These are phyloP conservation scores for Xiphydria camelus DNA, from an alignment of 2,888 invertebrate species.

Conservation along the genomic window DNA sequence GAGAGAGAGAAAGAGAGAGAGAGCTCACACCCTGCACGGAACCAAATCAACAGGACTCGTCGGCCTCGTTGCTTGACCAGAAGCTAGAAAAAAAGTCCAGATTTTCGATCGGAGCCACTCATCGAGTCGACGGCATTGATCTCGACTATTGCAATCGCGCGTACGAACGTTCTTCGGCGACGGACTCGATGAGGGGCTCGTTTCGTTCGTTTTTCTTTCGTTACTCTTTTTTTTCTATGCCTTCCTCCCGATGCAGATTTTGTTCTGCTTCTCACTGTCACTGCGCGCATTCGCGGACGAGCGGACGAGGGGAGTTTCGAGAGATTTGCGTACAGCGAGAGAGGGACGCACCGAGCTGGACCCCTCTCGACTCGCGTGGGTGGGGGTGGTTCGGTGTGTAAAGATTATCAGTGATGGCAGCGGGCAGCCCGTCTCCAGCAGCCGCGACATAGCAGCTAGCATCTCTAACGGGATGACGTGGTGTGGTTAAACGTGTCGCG, in stretches of 20 bases:
- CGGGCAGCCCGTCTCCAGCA: constrained; percentile 52
- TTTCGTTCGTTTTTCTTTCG: neutral
- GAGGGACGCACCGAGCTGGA: too few relatives aligned
- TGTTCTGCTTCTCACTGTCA: neutral
- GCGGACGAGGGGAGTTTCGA: too few relatives aligned
- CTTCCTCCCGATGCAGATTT: neutral
- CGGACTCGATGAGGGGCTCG: neutral
- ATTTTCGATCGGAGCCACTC: constrained; percentile 7
- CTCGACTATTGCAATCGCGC: too few relatives aligned
- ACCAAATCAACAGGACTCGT: constrained; percentile 57
- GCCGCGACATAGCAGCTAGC: constrained; percentile 54
- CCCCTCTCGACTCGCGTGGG: too few relatives aligned
- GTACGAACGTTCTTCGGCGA: neutral
- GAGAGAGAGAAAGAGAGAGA: constrained; percentile 24
- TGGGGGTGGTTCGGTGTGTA: constrained; percentile 1
- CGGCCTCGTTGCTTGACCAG: constrained; percentile 35
- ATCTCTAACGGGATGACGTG: constrained; percentile 44
- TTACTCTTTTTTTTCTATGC: constrained; percentile 6
- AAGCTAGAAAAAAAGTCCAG: constrained; percentile 21
- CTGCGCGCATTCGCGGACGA: neutral
- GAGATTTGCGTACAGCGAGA: too few relatives aligned
- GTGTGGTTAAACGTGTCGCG: constrained; percentile 12
- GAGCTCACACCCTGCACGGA: constrained; percentile 56
- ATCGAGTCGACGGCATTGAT: neutral
- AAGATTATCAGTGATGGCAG: constrained; percentile 53